These are phyloP conservation scores for Pedionomus torquatus DNA, from an alignment of 2,113 vertebrate species.

Conservation along the genomic window DNA sequence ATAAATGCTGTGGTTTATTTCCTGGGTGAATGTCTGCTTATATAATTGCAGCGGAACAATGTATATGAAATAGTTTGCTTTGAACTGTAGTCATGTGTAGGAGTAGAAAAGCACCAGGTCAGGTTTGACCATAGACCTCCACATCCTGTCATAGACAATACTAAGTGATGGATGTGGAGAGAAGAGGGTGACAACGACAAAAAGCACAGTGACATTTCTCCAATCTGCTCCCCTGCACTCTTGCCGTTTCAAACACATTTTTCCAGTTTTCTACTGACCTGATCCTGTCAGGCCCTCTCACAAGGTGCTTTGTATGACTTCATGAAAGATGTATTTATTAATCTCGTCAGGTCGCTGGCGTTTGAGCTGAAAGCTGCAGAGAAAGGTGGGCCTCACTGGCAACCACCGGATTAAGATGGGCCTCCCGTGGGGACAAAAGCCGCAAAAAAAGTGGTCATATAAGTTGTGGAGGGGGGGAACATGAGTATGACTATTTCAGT, in stretches of 20 bases:
- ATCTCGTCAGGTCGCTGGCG: background rate
- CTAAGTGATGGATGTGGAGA: background rate
- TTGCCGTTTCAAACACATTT: background rate
- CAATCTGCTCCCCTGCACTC: background rate
- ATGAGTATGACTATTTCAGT: background rate
- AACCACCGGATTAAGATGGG: background rate
- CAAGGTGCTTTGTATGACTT: background rate
- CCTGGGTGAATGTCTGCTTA: background rate
- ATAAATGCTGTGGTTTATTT: background rate
- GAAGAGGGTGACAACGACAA: background rate
- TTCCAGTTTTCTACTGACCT: background rate
- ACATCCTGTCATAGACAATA: background rate
- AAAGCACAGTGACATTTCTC: background rate
- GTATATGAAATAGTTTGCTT: background rate
- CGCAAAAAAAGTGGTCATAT: background rate
- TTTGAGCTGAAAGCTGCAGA: conserved; percentile 6
- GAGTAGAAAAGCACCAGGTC: background rate
- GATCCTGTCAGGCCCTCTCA: background rate
- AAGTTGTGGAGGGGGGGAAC: background rate
- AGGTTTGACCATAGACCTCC: background rate
- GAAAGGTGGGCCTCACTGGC: background rate
- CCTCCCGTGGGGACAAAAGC: background rate
- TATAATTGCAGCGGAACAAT: background rate
- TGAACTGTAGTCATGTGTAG: background rate
- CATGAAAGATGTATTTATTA: background rate